Evolutionary conservation across 2,797 vertebrate genomes (phyloP).

Genomic region (Enteromius mattozi): DNA sequence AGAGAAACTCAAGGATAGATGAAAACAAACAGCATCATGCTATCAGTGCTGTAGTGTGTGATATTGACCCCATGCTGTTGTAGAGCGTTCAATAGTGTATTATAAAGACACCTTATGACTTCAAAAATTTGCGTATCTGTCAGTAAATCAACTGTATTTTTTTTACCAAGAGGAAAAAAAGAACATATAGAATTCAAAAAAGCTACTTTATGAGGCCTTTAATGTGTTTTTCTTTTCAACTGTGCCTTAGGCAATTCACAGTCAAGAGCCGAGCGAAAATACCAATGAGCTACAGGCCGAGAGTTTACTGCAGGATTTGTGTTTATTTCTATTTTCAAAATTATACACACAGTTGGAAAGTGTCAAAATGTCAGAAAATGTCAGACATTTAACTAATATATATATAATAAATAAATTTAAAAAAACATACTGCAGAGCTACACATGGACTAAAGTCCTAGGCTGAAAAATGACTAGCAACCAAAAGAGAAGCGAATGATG

Average conservation of each 20-base stretch:
- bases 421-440: background rate
- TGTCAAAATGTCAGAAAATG: constrained; percentile 30
- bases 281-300: constrained; percentile 49
- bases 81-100: background rate
- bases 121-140: background rate
- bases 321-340: background rate
- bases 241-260: constrained; percentile 46
- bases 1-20: constrained; percentile 9
- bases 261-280: constrained; percentile 41
- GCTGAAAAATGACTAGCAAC: background rate
- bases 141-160: background rate
- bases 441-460: background rate
- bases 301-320: constrained; percentile 14
- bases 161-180: background rate
- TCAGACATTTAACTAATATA: constrained; percentile 6
- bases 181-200: constrained; percentile 44
- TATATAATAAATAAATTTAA: no score
- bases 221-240: constrained; percentile 39
- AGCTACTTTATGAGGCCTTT: constrained; percentile 39
- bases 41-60: background rate
- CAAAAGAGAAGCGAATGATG: background rate
- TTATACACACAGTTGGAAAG: constrained; percentile 32
- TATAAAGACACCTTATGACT: background rate
- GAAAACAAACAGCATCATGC: background rate
- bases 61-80: background rate